Base-by-base conservation (phyloP, 2,888 invertebrate species). In the Hypsopygia costalis region DNA sequence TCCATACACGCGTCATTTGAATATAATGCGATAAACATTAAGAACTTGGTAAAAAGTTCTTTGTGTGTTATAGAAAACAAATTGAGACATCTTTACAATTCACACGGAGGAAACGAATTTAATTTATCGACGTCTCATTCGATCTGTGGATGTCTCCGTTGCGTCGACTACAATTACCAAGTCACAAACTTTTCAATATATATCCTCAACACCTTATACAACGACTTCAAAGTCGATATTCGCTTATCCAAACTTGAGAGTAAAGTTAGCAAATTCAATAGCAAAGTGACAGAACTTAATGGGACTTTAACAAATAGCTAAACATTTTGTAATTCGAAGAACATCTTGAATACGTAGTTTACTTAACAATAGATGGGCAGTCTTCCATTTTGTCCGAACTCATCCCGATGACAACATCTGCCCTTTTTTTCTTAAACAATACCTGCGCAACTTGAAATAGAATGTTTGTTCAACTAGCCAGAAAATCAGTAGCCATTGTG, bases 241-340 rank as follows among this genome's bases (percentile, higher is more conserved):
- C n/a, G 22, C 29, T 46, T 52, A 40, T n/a, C 5, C 20, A 0
- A 11, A 35, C 12, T 12, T 8, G 11, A 0, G 1, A 3, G 37
- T 41, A 62, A 60, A 31, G 65, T 77, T 67, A 28, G 76, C 49
- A 47, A 59, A 62, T 53, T 60, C 63, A 60, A 65, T 63, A 65
- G 68, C 63, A 67, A 78, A 79, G 79, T 82, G 83, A 81, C 83
- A 81, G 69, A 81, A 76, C 82, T 75, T 85, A 87, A 88, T 87
- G 77, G 81, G 78, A 81, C 66, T 86, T 81, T 86, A 85, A 88
- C 87, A 87, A 87, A 88, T 87, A 83, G 78, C 82, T 82, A 87
- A 88, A 80, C 80, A 81, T 81, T 87, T 81, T 76, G 80, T 81
- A 75, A 86, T 87, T 86, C 87, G 81, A 65, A 62, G 86, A 87